phyloP scores from a whole-genome alignment of 2,888 invertebrate species.

The Lacanobia oleracea region DNA sequence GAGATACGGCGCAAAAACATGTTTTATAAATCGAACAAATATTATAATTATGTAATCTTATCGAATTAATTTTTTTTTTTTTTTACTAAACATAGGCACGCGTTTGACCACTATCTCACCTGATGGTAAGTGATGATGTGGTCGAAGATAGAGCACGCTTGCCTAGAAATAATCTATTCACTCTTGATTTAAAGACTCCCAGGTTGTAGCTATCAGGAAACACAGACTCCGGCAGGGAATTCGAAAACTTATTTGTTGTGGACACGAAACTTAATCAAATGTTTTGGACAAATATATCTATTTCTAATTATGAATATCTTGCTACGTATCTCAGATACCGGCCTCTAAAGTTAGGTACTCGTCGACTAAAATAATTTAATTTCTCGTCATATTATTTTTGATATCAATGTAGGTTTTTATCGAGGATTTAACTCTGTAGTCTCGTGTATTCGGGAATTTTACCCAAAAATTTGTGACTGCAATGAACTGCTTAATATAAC shows the following conservation, averaged over 20 bases:
- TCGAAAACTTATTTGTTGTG: slow-evolving; percentile 21
- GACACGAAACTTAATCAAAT: slow-evolving; percentile 33
- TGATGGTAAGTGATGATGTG: too few relatives aligned
- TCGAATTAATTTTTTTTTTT: too few relatives aligned
- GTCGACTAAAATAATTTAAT: slow-evolving; percentile 64
- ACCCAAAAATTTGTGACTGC: too few relatives aligned
- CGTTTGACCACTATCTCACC: too few relatives aligned
- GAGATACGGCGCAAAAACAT: slow-evolving; percentile 43
- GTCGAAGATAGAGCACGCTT: too few relatives aligned
- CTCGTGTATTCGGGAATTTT: too few relatives aligned
- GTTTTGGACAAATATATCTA: slow-evolving; percentile 38
- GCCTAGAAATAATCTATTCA: too few relatives aligned
- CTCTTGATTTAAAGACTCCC: too few relatives aligned
- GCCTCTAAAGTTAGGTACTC: slow-evolving; percentile 56
- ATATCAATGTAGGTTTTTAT: slow-evolving; percentile 67
- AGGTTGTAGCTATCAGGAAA: too few relatives aligned
- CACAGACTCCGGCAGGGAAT: too few relatives aligned
- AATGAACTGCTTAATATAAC: too few relatives aligned
- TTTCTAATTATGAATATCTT: slow-evolving; percentile 5
- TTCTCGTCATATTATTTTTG: slow-evolving; percentile 70
- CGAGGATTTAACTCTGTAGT: slow-evolving; percentile 56
- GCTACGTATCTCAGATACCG: slow-evolving; percentile 53
- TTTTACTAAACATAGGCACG: too few relatives aligned
- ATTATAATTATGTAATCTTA: slow-evolving; percentile 40
- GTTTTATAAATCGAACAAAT: slow-evolving; percentile 39